A percentile compares a stretch with the other conserved stretches of the same genome.
Evolutionary conservation across 1,140 invertebrate species (phyloP).

Genomic region (Drosophila parabipectinata): DNA sequence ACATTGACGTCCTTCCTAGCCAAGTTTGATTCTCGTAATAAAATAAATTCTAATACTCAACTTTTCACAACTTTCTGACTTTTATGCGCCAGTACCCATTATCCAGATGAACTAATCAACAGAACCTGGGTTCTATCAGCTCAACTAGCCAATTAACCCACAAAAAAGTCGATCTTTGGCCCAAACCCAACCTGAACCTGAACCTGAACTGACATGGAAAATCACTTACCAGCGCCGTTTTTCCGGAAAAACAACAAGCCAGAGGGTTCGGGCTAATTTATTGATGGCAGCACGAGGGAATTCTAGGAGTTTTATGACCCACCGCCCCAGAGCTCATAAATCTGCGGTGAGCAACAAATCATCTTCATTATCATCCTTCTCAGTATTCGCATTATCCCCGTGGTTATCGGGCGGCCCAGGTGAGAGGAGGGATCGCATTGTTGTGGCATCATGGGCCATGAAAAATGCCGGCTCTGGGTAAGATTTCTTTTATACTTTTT

Average conservation of each 20-base stretch:
- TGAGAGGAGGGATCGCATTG: constrained; percentile 46
- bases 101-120: neutral
- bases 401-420: constrained; percentile 23
- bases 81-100: neutral
- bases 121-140: neutral
- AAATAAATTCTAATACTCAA: neutral
- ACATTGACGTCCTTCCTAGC: neutral
- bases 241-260: constrained; percentile 14
- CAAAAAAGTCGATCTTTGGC: constrained; percentile 13
- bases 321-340: constrained; percentile 55
- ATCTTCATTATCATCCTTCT: constrained; percentile 42
- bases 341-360: constrained; percentile 67
- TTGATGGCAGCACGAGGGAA: constrained; percentile 32
- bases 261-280: constrained; percentile 58
- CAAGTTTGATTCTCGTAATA: neutral
- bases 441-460: constrained; percentile 69
- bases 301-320: constrained; percentile 60
- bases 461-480: constrained; percentile 52
- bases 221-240: constrained; percentile 60
- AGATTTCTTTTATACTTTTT: constrained; percentile 6
- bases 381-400: neutral
- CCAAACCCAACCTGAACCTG: neutral
- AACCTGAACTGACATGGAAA: constrained; percentile 54
- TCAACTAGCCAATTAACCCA: constrained; percentile 13
- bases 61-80: constrained; percentile 1